Conservation (phyloP, 2,797 vertebrate genomes). For the Dicrostonyx torquatus region DNA sequence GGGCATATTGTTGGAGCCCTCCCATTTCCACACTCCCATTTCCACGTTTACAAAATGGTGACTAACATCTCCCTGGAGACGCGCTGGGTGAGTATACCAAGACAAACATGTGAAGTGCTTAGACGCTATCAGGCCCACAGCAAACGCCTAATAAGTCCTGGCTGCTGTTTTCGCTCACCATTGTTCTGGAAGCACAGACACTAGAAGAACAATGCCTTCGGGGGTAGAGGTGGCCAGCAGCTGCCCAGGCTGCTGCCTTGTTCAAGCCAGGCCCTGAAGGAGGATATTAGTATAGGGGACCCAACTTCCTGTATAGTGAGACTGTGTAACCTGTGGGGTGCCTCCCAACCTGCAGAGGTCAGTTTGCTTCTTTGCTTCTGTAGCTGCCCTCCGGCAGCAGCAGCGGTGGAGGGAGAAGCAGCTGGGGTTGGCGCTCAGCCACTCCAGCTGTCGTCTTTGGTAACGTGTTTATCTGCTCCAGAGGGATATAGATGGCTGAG, state of each 20-base stretch:
- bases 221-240: background rate
- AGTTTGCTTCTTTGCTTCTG: background rate
- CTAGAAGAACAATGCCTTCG: background rate
- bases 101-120: background rate
- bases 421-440: background rate
- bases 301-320: background rate
- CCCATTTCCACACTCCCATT: background rate
- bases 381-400: background rate
- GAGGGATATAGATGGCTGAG: background rate
- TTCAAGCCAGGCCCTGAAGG: background rate
- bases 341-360: background rate
- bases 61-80: background rate
- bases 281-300: background rate
- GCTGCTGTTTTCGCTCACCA: background rate
- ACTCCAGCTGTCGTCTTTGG: conserved; percentile 20
- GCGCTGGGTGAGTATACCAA: background rate
- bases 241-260: background rate
- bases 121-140: background rate
- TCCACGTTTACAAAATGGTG: background rate
- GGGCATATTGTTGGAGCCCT: background rate
- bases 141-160: background rate
- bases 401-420: background rate
- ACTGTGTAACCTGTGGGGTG: background rate
- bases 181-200: background rate
- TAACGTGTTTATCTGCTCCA: background rate